Evolutionary conservation across 2,113 vertebrate genomes (phyloP), one percentile per base, ranked within the genome.

Genomic region (Tupaia chinensis): DNA sequence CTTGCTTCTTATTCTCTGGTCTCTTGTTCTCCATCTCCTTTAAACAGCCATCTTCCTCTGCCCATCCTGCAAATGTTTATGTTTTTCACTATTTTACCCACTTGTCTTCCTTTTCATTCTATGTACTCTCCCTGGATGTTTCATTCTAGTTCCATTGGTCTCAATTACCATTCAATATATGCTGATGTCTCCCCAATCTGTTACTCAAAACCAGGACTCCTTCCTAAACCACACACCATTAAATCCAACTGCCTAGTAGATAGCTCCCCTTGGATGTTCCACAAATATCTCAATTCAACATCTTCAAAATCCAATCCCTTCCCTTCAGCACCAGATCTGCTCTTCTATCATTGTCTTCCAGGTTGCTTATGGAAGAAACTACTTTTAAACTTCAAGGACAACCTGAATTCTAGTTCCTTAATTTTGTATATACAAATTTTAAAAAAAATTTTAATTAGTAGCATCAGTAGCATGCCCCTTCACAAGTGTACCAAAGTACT

Each of bases 161-260:
- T 96, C 78, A 69, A 58, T 90, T 79, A 58, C 34, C 78, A n/a
- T 15, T 15, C n/a, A 74, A 32, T 53, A 61, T n/a, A 94, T 14
- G 61, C 7, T 77, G 80, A 87, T 86, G 44, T 84, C 70, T 94
- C 80, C 76, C 80, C 74, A 89, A 23, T 83, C 85, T 76, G 89
- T 93, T 79, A 15, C 22, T 94, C 32, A 66, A 93, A 95, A 83
- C 25, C 23, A 82, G 81, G 87, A 92, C 73, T 88, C 81, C 54
- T 16, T 96, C 34, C 84, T 69, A 83, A 89, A 23, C 79, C 69
- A 68, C 73, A 92, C 34, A 70, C 65, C 65, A 81, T 93, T 80
- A 91, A 94, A 72, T 77, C 20, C 81, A 95, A 74, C 58, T 84
- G 65, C 56, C 72, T 73, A 27, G 25, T 5, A 84, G 19, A 81